A percentile compares a stretch with the other conserved stretches of the same genome.
phyloP scores from a whole-genome alignment of 1,140 invertebrate species.

The Anastrepha obliqua region DNA sequence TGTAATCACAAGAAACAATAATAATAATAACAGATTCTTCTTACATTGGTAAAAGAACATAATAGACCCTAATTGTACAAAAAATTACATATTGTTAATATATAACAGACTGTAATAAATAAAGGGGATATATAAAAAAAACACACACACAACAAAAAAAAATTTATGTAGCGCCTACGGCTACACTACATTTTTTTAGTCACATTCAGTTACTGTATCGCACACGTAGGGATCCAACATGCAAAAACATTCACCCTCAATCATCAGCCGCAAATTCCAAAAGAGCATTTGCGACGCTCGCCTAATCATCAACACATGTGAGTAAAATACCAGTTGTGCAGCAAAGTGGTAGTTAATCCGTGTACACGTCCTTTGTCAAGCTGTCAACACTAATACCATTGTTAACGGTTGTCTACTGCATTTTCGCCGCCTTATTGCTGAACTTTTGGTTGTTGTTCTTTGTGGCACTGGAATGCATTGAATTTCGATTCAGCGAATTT shows the following conservation, averaged over 20 bases:
- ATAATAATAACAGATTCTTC: too few relatives aligned
- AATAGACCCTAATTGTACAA: too few relatives aligned
- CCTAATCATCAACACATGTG: not conserved
- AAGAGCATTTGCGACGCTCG: not conserved
- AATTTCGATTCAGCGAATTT: not conserved
- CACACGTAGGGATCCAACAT: too few relatives aligned
- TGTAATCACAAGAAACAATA: too few relatives aligned
- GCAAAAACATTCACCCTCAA: not conserved
- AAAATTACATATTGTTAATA: too few relatives aligned
- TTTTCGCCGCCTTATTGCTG: not conserved
- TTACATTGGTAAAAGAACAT: too few relatives aligned
- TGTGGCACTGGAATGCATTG: not conserved
- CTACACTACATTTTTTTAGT: not conserved
- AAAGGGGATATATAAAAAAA: too few relatives aligned
- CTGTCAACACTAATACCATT: constrained; percentile 35
- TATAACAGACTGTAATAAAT: too few relatives aligned
- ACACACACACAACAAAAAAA: too few relatives aligned
- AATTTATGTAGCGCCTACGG: not conserved
- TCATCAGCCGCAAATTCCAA: not conserved
- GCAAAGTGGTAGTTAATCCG: constrained; percentile 24
- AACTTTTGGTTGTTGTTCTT: not conserved
- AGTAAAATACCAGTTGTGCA: constrained; percentile 11
- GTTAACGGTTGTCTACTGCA: constrained; percentile 7
- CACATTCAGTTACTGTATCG: too few relatives aligned
- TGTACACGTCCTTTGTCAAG: not conserved